Base-by-base conservation (phyloP, 1,140 invertebrate genomes). In the Drosophila virilis region DNA sequence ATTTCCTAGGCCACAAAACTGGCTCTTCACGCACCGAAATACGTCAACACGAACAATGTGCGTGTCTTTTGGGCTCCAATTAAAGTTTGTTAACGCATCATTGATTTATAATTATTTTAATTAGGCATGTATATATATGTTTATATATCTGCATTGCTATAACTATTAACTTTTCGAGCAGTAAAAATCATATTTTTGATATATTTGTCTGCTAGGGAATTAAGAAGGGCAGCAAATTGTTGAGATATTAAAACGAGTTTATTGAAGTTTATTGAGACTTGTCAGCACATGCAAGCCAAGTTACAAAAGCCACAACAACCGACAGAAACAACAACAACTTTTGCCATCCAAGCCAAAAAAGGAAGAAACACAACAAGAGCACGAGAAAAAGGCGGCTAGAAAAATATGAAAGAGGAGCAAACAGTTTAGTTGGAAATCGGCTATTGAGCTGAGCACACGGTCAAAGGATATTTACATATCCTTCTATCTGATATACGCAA, bases 231-330 rank as follows among this genome's bases (percentile, higher is more conserved):
- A 52, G 67, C 28, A 70, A 65, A 60, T 72, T 81, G 82, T 69
- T 77, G 70, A 74, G 69, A 74, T 89, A 80, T 80, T 89, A 90
- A 89, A 85, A 71, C 59, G 78, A 78, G 65, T 81, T 90, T 89
- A 90, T 90, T 89, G 78, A 85, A 89, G 85, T 85, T 89, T 90
- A 89, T 85, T 85, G 78, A 67, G 22, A 76, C 62, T 89, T 89
- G 85, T 89, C 85, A 85, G 78, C 85, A 68, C 85, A 89, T 90
- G 80, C 78, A 81, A 83, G 57, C 75, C 55, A 72, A 58, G 22
- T 59, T 51, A 66, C 35, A 59, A 55, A 42, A 28, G 45, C 62
- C 43, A 48, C 62, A 73, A 45, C 59, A 62, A 72, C 54, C 54
- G 35, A 64, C 59, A 64, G 35, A 40, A 72, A 60, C 51, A 70